Evolutionary conservation across 2,113 vertebrate species (phyloP), one percentile per base, ranked within the genome.

Genomic region (Axis porcinus): DNA sequence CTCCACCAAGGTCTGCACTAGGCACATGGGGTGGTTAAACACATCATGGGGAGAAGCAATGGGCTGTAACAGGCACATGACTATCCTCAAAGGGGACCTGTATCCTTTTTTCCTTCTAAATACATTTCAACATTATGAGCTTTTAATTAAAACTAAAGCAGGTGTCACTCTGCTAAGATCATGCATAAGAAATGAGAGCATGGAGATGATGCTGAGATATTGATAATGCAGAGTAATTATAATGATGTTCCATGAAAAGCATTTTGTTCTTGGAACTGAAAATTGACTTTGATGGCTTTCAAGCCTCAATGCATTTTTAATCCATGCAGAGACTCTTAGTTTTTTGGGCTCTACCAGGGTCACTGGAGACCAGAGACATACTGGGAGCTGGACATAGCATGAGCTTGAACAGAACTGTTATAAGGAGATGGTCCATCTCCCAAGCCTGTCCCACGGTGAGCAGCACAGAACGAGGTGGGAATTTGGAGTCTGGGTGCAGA

Each of bases 131-230:
- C 40, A 9, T 58, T 54, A 74, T 67, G 78, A 92, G 91, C 81
- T 86, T 95, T 97, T 84, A 64, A 98, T 98, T 96, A 98, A 97
- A 97, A 97, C 96, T 54, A 94, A 97, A 74, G 64, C 5, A 40
- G 74, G 19, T 96, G 94, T 23, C 36, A 2, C 96, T 96, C 94
- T 1, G 79, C 74, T 2, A 64, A 95, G 90, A 97, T 92, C 27
- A 30, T 7, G 6, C 10, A 1, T 50, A 27, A 67, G 76, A 27
- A 83, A 40, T 21, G 57, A 96, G 94, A 96, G 33, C 43, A 86
- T n/a, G 43, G 43, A 95, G 50, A 92, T 60, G 89, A 52, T 76
- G 82, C 1, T 57, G 86, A 86, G 95, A 19, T 27, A 43, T 94
- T 95, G 92, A n/a, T 95, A 94, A 93, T 0, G 0, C 23, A 60